Evolutionary conservation across 2,888 invertebrate species (phyloP).

Genomic region (Dioctria linearis): DNA sequence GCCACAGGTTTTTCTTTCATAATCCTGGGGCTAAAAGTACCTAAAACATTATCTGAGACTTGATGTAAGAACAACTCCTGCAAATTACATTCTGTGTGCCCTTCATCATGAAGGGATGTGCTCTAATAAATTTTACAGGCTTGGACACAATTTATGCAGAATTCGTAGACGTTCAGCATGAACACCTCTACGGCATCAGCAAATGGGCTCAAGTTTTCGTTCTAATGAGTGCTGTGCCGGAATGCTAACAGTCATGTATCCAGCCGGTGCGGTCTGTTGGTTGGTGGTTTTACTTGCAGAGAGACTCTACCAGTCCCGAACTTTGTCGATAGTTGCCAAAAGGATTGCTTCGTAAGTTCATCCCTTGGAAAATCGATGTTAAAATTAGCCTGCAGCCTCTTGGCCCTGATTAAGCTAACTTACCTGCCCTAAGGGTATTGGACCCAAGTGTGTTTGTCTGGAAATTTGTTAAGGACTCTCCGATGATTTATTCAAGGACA

Average conservation of each 20-base stretch:
- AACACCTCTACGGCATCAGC: background rate
- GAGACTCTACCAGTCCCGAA: background rate
- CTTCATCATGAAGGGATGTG: constrained; percentile 19
- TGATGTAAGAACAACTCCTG: constrained; percentile 38
- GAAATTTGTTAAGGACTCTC: constrained; percentile 4
- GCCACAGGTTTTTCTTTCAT: background rate
- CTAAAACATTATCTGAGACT: background rate
- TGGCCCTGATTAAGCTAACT: constrained; percentile 43
- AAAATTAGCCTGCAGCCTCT: constrained; percentile 29
- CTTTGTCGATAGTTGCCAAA: constrained; percentile 34
- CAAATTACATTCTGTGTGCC: constrained; percentile 14
- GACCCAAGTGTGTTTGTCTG: constrained; percentile 7
- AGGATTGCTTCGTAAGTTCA: constrained; percentile 7
- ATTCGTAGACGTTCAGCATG: constrained; percentile 3
- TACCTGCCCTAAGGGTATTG: constrained; percentile 16
- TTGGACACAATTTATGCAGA: constrained; percentile 22
- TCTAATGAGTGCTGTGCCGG: constrained; percentile 10
- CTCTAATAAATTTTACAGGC: constrained; percentile 40
- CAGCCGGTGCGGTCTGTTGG: background rate
- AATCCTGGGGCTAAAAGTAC: background rate
- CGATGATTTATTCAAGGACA: constrained; percentile 49
- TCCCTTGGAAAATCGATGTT: constrained; percentile 31
- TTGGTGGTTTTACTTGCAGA: background rate
- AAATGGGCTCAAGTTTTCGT: background rate
- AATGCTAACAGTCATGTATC: background rate